Evolutionary conservation across 2,797 vertebrate genomes (phyloP).

Genomic region (Phyllotis vaccarum): DNA sequence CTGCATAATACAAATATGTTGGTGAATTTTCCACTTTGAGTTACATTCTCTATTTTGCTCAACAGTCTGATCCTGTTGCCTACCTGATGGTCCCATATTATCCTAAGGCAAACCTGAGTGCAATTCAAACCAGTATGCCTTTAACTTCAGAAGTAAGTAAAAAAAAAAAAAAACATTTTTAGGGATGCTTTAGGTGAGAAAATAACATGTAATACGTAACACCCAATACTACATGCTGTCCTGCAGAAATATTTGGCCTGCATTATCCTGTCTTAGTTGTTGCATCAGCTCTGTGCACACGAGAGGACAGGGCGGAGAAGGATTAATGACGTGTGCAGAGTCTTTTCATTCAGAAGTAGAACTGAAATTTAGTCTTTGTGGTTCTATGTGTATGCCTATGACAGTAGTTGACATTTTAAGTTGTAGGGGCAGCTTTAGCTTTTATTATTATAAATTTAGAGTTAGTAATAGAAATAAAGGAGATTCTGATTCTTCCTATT

Average conservation of each 20-base stretch:
- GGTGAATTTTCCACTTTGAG: conserved; percentile 55
- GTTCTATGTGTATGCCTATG: neutral
- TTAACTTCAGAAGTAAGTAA: conserved; percentile 89
- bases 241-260: neutral
- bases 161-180: conserved; percentile 60
- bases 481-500: neutral
- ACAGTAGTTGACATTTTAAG: neutral
- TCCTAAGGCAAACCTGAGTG: conserved; percentile 86
- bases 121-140: conserved; percentile 87
- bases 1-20: conserved; percentile 30
- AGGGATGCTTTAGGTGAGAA: conserved; percentile 41
- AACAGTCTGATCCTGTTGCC: conserved; percentile 90
- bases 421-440: conserved; percentile 56
- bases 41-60: conserved; percentile 60
- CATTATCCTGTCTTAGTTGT: conserved; percentile 8
- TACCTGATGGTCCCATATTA: conserved; percentile 92
- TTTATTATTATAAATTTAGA: conserved; percentile 46
- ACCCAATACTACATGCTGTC: neutral
- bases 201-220: conserved; percentile 13
- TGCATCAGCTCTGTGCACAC: neutral
- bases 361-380: conserved; percentile 24
- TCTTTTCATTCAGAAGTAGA: neutral
- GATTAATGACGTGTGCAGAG: conserved; percentile 17
- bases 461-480: conserved; percentile 56
- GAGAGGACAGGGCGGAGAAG: conserved; percentile 45